Conservation (phyloP, 2,888 invertebrate species). For the Acleris literana region DNA sequence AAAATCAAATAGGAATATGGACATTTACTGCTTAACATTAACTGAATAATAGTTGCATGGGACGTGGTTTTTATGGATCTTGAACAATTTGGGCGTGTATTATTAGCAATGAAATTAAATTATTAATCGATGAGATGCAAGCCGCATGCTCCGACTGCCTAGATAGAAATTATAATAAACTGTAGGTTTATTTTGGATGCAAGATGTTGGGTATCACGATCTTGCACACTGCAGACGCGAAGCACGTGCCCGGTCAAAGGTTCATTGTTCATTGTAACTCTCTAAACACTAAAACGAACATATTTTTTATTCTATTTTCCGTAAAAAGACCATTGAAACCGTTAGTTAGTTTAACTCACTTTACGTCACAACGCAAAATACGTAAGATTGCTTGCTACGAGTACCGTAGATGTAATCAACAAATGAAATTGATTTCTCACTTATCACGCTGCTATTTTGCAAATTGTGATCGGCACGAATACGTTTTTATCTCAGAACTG, state of each 20-base stretch:
- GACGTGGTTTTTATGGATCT: too few species aligned
- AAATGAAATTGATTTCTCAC: too few species aligned
- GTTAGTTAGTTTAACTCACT: too few species aligned
- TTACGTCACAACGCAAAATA: too few species aligned
- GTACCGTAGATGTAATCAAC: too few species aligned
- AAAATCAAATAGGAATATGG: too few species aligned
- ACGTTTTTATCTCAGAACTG: background rate
- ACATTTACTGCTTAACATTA: too few species aligned
- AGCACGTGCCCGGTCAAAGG: constrained; percentile 54
- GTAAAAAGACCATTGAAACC: too few species aligned
- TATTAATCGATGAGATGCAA: constrained; percentile 29
- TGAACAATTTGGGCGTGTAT: constrained; percentile 1
- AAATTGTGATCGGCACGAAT: background rate
- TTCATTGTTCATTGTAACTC: constrained; percentile 51
- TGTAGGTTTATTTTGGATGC: constrained; percentile 71
- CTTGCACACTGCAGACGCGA: constrained; percentile 57
- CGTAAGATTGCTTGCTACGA: too few species aligned
- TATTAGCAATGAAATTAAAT: constrained; percentile 10
- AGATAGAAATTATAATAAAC: constrained; percentile 64
- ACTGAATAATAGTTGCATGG: too few species aligned
- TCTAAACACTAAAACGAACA: constrained; percentile 22
- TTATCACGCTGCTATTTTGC: background rate
- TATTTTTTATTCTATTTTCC: too few species aligned
- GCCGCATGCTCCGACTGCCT: constrained; percentile 54
- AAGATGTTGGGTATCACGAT: constrained; percentile 68